These are phyloP conservation scores for Rhabditoides inermis DNA, from an alignment of 2,888 invertebrate species.

Conservation along the genomic window DNA sequence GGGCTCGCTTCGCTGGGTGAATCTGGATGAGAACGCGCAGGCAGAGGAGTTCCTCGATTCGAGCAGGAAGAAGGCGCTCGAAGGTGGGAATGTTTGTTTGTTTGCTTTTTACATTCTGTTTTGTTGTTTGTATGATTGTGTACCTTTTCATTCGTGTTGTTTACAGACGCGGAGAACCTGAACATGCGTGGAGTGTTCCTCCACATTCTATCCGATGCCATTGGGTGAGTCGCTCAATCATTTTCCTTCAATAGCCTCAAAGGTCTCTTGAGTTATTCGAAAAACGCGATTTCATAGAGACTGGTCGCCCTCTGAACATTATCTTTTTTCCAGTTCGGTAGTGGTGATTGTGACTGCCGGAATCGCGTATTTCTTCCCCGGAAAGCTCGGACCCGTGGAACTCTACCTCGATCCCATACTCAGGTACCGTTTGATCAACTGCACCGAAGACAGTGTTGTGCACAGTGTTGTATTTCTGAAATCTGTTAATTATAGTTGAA, in stretches of 20 bases:
- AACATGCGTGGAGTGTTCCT: constrained; percentile 99
- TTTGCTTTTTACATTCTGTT: constrained; percentile 5
- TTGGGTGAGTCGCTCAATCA: too few relatives aligned
- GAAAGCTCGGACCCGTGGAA: constrained; percentile 64
- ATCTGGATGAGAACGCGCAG: neutral
- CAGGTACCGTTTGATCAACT: constrained; percentile 54
- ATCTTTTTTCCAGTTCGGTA: too few relatives aligned
- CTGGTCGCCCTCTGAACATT: too few relatives aligned
- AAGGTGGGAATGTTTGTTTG: constrained; percentile 7
- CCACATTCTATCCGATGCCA: constrained; percentile 89
- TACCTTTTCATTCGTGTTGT: too few relatives aligned
- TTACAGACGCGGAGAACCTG: constrained; percentile 67
- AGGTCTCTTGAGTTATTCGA: too few relatives aligned
- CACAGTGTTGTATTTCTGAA: too few relatives aligned
- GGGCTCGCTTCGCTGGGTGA: too few relatives aligned
- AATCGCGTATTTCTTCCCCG: constrained; percentile 62
- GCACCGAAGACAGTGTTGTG: too few relatives aligned
- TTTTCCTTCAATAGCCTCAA: too few relatives aligned
- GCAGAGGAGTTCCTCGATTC: neutral
- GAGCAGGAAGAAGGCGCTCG: neutral
- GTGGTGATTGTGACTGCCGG: constrained; percentile 79
- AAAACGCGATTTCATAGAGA: too few relatives aligned
- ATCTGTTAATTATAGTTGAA: too few relatives aligned
- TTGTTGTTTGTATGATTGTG: too few relatives aligned
- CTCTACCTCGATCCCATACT: constrained; percentile 88